These are phyloP conservation scores for Drosophila punjabiensis DNA, from an alignment of 1,140 invertebrate species.

Conservation along the genomic window DNA sequence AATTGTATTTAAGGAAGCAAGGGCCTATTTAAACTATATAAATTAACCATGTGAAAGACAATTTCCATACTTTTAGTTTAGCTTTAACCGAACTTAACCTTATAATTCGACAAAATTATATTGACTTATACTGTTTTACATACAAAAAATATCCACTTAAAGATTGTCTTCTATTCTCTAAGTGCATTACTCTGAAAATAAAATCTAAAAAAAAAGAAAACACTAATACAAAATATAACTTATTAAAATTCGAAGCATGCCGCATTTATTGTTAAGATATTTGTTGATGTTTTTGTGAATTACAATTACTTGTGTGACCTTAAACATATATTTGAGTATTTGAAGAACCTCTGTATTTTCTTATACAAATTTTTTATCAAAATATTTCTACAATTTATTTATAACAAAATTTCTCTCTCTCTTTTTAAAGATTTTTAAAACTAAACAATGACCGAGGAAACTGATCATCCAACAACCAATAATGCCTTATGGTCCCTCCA, in stretches of 20 bases:
- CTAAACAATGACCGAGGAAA: constrained; percentile 33
- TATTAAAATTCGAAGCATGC: background rate
- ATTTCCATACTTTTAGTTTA: too few species aligned
- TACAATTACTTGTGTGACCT: background rate
- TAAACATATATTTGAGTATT: background rate
- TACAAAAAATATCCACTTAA: too few species aligned
- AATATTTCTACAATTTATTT: too few species aligned
- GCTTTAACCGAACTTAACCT: too few species aligned
- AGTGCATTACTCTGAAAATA: background rate
- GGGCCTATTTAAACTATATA: too few species aligned
- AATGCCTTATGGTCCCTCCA: constrained; percentile 62
- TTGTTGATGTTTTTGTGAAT: background rate
- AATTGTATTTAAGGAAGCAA: too few species aligned
- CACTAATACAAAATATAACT: background rate
- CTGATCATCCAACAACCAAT: constrained; percentile 15
- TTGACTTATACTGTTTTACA: too few species aligned
- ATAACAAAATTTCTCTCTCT: too few species aligned
- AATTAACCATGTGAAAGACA: too few species aligned
- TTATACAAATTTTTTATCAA: too few species aligned
- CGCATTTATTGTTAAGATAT: background rate
- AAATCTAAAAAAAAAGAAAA: too few species aligned
- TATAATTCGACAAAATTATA: too few species aligned
- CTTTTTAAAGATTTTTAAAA: background rate
- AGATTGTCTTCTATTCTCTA: background rate
- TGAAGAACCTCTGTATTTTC: background rate